Conservation (phyloP, 2,888 invertebrate genomes). For the Trissolcus japonicus region DNA sequence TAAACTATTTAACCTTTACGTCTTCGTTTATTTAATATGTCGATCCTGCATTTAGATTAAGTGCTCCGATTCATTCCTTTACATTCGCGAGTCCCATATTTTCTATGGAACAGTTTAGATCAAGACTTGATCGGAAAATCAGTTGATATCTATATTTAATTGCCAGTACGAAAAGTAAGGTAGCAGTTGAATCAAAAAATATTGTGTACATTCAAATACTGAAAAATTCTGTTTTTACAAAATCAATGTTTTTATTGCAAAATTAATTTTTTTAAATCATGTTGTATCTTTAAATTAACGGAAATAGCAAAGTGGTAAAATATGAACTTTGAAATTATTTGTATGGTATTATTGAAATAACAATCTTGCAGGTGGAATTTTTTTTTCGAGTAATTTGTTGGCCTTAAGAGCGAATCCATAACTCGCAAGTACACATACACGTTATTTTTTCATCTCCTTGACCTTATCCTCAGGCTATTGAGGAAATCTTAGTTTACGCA, state of each 20-base stretch:
- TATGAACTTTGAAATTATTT: constrained; percentile 3
- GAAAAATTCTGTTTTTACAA: too few relatives aligned
- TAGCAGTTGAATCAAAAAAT: too few relatives aligned
- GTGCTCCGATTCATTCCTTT: background rate
- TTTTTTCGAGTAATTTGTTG: constrained; percentile 40
- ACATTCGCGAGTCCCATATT: background rate
- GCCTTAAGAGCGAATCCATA: constrained; percentile 48
- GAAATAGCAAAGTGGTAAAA: background rate
- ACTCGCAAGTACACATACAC: constrained; percentile 44
- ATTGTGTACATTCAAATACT: too few relatives aligned
- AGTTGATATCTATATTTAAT: too few relatives aligned
- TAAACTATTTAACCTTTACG: constrained; percentile 56
- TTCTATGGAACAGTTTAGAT: too few relatives aligned
- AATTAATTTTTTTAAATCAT: too few relatives aligned
- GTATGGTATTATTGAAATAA: constrained; percentile 26
- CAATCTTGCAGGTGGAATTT: constrained; percentile 6
- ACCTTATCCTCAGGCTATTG: constrained; percentile 56
- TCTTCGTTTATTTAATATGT: constrained; percentile 31
- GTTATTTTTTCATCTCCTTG: constrained; percentile 56
- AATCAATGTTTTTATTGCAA: too few relatives aligned
- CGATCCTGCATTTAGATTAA: background rate
- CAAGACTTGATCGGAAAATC: too few relatives aligned
- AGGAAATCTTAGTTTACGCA: constrained; percentile 57
- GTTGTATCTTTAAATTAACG: background rate
- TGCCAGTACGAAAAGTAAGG: too few relatives aligned